Conservation (phyloP, 2,113 vertebrate genomes). For the Crotalus viridis region DNA sequence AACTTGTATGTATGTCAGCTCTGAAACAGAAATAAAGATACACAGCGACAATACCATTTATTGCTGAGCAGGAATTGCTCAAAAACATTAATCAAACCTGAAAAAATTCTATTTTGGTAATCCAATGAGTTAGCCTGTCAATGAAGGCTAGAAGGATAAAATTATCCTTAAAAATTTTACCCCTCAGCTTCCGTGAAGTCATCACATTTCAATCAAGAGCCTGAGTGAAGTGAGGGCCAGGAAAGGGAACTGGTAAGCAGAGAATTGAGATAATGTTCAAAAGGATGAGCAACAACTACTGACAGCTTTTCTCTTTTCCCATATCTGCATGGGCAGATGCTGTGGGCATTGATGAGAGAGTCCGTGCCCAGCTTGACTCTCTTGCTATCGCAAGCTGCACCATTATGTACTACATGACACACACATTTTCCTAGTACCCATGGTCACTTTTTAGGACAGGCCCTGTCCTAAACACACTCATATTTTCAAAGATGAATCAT, state of each 20-base stretch:
- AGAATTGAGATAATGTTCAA: not conserved
- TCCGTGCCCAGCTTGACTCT: fast-evolving
- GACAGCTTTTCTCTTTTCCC: not conserved
- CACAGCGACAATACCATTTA: conserved; percentile 27
- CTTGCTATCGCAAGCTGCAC: not conserved
- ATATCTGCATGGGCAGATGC: not conserved
- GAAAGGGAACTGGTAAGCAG: not conserved
- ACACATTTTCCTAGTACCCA: not conserved
- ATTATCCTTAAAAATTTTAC: not conserved
- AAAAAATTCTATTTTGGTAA: conserved; percentile 44
- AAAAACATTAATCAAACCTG: conserved; percentile 34
- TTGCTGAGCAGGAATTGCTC: conserved; percentile 39
- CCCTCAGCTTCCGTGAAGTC: not conserved
- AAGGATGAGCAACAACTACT: not conserved
- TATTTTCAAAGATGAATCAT: not conserved
- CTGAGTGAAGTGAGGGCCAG: too few species aligned
- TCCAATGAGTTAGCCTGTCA: not conserved
- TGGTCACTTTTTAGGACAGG: not conserved
- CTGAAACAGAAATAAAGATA: conserved; percentile 39
- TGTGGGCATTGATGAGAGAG: fast-evolving
- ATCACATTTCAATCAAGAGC: not conserved
- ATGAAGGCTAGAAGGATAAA: not conserved
- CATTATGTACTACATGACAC: not conserved
- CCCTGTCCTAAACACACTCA: not conserved
- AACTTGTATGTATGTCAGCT: conserved; percentile 9